These are phyloP conservation scores for Mechanitis messenoides DNA, from an alignment of 2,888 invertebrate genomes.

Conservation along the genomic window DNA sequence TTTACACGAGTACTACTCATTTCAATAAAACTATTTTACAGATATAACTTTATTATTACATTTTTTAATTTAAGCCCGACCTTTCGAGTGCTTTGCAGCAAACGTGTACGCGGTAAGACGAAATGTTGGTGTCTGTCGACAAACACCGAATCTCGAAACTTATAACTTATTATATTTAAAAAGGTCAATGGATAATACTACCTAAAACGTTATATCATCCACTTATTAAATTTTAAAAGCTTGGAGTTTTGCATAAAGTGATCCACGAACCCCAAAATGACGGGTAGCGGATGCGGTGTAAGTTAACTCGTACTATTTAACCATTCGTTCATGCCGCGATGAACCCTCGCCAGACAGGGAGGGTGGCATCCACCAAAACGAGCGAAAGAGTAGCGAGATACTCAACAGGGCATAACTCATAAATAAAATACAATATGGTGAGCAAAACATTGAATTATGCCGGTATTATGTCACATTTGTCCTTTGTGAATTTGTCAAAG, in stretches of 20 bases:
- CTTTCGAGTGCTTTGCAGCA: too few species aligned
- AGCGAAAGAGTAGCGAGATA: constrained; percentile 46
- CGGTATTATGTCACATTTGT: constrained; percentile 77
- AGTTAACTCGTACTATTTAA: constrained; percentile 75
- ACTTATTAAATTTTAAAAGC: too few species aligned
- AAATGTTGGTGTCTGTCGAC: too few species aligned
- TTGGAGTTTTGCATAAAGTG: constrained; percentile 40
- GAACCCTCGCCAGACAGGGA: constrained; percentile 60
- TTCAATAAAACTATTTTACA: too few species aligned
- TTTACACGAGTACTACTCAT: too few species aligned
- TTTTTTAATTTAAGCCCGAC: too few species aligned
- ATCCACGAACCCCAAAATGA: constrained; percentile 62
- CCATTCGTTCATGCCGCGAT: constrained; percentile 69
- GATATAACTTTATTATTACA: too few species aligned
- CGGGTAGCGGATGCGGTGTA: constrained; percentile 71
- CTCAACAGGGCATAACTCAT: constrained; percentile 72
- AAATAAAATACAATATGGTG: constrained; percentile 79
- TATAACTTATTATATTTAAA: background rate
- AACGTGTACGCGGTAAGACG: too few species aligned
- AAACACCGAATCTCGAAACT: background rate
- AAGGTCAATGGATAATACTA: background rate
- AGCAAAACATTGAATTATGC: constrained; percentile 78
- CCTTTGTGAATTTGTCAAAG: constrained; percentile 73
- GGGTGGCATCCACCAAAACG: constrained; percentile 28
- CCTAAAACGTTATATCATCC: too few species aligned